Conservation (phyloP, 2,888 invertebrate species). For the Harpagoxenus sublaevis region DNA sequence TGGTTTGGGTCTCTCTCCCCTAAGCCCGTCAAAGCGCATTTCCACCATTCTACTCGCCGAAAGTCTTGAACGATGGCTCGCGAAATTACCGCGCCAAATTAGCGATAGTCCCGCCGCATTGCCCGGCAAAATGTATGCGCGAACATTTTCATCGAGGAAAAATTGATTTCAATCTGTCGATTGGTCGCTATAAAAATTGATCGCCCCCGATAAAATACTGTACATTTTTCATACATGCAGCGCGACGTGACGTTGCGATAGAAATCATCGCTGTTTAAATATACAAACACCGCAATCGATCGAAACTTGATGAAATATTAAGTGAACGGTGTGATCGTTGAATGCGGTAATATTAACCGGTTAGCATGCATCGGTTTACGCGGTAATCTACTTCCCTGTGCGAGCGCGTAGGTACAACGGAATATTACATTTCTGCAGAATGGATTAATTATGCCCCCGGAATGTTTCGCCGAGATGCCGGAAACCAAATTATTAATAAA, state of each 20-base stretch:
- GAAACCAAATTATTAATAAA: slow-evolving; percentile 55
- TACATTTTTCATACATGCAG: too few species aligned
- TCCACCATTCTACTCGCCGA: slow-evolving; percentile 4
- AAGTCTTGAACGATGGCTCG: slow-evolving; percentile 20
- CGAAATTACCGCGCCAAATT: slow-evolving; percentile 26
- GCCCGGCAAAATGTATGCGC: neutral
- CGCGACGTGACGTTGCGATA: neutral
- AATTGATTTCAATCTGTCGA: neutral
- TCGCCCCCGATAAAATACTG: neutral
- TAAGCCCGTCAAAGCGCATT: slow-evolving; percentile 34
- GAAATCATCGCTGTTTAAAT: neutral
- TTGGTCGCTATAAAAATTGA: neutral
- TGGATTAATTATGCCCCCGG: slow-evolving; percentile 49
- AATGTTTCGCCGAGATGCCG: slow-evolving; percentile 52
- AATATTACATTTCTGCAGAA: slow-evolving; percentile 52
- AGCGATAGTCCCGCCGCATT: neutral
- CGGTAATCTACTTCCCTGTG: slow-evolving; percentile 42
- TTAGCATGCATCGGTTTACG: slow-evolving; percentile 32
- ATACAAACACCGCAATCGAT: neutral
- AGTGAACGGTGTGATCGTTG: slow-evolving; percentile 41
- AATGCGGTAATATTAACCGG: slow-evolving; percentile 42
- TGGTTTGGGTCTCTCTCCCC: slow-evolving; percentile 12
- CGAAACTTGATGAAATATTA: slow-evolving; percentile 43
- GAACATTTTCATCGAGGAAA: neutral
- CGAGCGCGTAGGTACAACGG: slow-evolving; percentile 17